These are phyloP conservation scores for Amniataba percoides DNA, from an alignment of 2,797 vertebrate genomes.

Conservation along the genomic window DNA sequence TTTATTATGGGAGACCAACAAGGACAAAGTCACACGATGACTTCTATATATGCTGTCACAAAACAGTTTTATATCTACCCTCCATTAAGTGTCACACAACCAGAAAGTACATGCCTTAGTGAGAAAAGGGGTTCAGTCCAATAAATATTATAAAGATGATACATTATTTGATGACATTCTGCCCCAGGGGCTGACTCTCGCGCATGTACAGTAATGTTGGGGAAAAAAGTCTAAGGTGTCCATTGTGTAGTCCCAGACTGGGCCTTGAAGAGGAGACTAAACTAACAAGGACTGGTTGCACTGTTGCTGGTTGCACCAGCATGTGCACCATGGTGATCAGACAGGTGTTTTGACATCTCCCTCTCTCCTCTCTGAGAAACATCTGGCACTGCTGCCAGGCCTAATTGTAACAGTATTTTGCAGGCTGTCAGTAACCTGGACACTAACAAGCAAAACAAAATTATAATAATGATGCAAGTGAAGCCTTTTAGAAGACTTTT, in stretches of 20 bases:
- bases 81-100: background rate
- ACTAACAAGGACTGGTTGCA: slow-evolving; percentile 78
- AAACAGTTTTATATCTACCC: background rate
- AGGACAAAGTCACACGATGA: slow-evolving; percentile 10
- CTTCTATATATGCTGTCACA: background rate
- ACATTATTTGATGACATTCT: background rate
- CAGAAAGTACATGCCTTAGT: background rate
- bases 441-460: slow-evolving; percentile 80
- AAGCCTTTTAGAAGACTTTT: slow-evolving; percentile 52
- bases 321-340: slow-evolving; percentile 81
- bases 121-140: background rate
- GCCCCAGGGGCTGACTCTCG: background rate
- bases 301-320: slow-evolving; percentile 71
- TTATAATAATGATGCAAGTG: slow-evolving; percentile 75
- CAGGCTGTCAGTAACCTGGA: slow-evolving; percentile 83
- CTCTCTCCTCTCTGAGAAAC: slow-evolving; percentile 81
- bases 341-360: slow-evolving; percentile 87
- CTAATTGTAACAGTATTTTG: slow-evolving; percentile 83
- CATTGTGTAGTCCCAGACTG: slow-evolving; percentile 52
- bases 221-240: slow-evolving; percentile 38
- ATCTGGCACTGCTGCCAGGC: slow-evolving; percentile 83
- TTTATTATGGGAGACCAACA: slow-evolving; percentile 25
- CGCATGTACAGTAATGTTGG: background rate
- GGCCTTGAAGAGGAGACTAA: slow-evolving; percentile 69
- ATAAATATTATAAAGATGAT: background rate